Evolutionary conservation across 2,888 invertebrate species (phyloP), one percentile per base, ranked within the genome.

Genomic region (Ennomos fuscantarius): DNA sequence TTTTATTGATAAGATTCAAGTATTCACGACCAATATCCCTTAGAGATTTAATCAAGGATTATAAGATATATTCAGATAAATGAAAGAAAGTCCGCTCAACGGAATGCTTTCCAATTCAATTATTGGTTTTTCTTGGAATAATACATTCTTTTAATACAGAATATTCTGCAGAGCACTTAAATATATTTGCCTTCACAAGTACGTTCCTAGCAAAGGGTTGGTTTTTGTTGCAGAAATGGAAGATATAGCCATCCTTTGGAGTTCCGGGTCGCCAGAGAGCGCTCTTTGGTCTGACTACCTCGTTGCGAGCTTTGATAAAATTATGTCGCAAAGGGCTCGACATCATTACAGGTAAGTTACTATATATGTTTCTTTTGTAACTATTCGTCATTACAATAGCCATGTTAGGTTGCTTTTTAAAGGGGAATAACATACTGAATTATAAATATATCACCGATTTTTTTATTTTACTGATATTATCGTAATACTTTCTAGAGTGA

Each of bases 261-360:
- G 96, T 72, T 95, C 95, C 57, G 95, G 95, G 59, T 96, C 96
- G 70, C 95, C 96, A 48, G 95, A 96, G 67, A 96, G 97, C 62
- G 94, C 94, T 24, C 85, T 96, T 50, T 96, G 97, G 96, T 96
- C 96, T 12, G 95, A 96, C 78, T 97, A 96, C 83, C 94, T 97
- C 68, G 95, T 95, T 45, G 95, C 95, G 54, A 96, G 96, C 84
- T 97, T 97, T 84, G 96, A 96, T 81, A 96, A 96, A 87, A 96
- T 96, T 69, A 96, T 96, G 89, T 95, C 95, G 62, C 96, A 96
- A 78, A 94, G 96, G 75, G 96, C 96, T 60, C 93, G 96, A 72
- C 95, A 95, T 71, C 95, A 96, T 64, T 96, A 96, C 90, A 96
- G 95, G 96, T 96, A 86, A 8, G 11, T 42, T 54, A 24, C 24